Evolutionary conservation across 2,113 vertebrate species (phyloP).

Genomic region (Cichladusa arquata): DNA sequence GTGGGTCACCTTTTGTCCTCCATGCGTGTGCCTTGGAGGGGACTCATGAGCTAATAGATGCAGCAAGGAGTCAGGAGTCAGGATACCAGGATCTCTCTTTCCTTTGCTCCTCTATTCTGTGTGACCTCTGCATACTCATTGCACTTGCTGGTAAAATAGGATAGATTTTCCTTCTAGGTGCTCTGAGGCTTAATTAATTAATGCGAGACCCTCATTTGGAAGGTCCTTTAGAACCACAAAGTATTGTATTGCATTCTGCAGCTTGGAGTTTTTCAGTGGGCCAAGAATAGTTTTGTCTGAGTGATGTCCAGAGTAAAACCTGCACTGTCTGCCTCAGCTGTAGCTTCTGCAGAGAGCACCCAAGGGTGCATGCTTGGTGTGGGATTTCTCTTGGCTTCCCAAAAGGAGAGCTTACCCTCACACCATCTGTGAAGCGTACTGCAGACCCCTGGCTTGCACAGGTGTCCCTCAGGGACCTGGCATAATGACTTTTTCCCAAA

Average conservation of each 20-base stretch:
- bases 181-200: slow-evolving; percentile 61
- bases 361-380: fast-evolving
- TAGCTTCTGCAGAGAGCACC: background rate
- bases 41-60: background rate
- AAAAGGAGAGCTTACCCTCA: background rate
- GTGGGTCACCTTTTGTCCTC: background rate
- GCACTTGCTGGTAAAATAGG: slow-evolving; percentile 52
- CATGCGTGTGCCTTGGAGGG: background rate
- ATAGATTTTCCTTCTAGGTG: slow-evolving; percentile 63
- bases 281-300: background rate
- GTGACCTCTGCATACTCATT: slow-evolving; percentile 50
- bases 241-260: slow-evolving; percentile 45
- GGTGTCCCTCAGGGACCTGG: background rate
- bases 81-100: slow-evolving; percentile 9
- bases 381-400: background rate
- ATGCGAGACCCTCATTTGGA: slow-evolving; percentile 60
- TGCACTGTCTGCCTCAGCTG: background rate
- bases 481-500: background rate
- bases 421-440: fast-evolving
- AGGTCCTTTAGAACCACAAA: slow-evolving; percentile 47
- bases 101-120: slow-evolving; percentile 9
- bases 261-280: background rate
- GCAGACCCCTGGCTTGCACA: fast-evolving
- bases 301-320: background rate
- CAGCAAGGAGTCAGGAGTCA: slow-evolving; percentile 37